Base-by-base conservation (phyloP, 2,888 invertebrate species). In the Temnothorax unifasciatus region DNA sequence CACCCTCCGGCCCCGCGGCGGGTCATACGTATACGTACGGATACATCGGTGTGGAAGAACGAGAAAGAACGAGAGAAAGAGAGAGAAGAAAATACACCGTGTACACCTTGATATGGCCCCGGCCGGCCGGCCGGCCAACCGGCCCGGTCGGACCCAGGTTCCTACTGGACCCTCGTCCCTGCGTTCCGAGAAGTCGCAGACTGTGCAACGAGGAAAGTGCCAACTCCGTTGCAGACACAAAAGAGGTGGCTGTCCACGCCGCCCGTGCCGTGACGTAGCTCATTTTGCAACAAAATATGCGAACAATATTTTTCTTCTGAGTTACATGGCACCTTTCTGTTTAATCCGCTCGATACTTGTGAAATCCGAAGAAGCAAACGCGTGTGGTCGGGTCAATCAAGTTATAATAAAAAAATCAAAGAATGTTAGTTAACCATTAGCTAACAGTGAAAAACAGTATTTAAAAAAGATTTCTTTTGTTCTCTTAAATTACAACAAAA, bases 121-220 rank as follows among this genome's bases (percentile, higher is more conserved):
- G 59, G 29, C 44, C 34, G 38, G 29, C 21, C 29, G 3, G 29
- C 21, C 29, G 3, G 29, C 38, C 69, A 85, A 77, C 76, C 86
- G 88, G 73, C 77, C 75, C 81, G 81, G 47, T 59, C 77, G 83
- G 85, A 59, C n/a, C 83, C 84, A 84, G 73, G 61, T 82, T 77
- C 82, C 79, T 44, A n/a, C 66, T 71, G 81, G 73, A 82, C 81
- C 74, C 82, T 77, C 63, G 44, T 75, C 71, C 59, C 13, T 41
- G 52, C 75, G 83, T 89, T 88, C 88, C 87, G 74, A 83, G 84
- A 88, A 87, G 64, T 63, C 71, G 63, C 47, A 73, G 63, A 44
- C 76, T 73, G 74, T 73, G 74, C 84, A 75, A 87, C 81, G 88
- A 87, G 83, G 66, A 87, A 87, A 87, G 83, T 84, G 86, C 75